These are phyloP conservation scores for Corydoras sp. DNA, from an alignment of 2,113 vertebrate genomes.

Conservation along the genomic window DNA sequence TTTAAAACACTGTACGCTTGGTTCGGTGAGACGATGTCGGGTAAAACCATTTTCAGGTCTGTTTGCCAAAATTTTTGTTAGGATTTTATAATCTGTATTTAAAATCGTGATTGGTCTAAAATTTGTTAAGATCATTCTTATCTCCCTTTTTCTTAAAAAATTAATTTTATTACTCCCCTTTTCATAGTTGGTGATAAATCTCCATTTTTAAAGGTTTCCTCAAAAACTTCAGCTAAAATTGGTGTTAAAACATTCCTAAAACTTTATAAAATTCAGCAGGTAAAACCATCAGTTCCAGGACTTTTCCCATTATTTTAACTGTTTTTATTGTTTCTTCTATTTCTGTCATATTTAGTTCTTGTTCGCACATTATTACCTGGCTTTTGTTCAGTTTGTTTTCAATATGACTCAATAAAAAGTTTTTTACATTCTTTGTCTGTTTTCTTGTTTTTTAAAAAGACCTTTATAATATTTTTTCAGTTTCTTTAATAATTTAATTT, in stretches of 20 bases:
- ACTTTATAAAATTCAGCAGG: constrained; percentile 9
- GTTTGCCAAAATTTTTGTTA: background rate
- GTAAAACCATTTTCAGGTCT: background rate
- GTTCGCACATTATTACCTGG: background rate
- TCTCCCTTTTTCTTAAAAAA: constrained; percentile 4
- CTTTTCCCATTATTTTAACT: constrained; percentile 7
- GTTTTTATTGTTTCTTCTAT: background rate
- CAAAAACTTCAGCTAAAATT: background rate
- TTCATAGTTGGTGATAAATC: background rate
- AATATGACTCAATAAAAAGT: background rate
- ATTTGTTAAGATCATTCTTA: background rate
- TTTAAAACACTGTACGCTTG: background rate
- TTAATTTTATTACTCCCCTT: constrained; percentile 1
- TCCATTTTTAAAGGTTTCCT: background rate
- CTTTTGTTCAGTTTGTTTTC: background rate
- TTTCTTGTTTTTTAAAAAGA: background rate
- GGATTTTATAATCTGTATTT: no score
- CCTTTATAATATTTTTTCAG: background rate
- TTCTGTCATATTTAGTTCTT: background rate
- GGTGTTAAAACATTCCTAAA: background rate
- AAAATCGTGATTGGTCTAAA: no score
- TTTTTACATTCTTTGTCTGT: background rate
- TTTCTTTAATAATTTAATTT: background rate
- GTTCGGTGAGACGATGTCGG: background rate
- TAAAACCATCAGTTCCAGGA: background rate